phyloP scores from a whole-genome alignment of 2,113 vertebrate species.

The Xyliphius kryptos region DNA sequence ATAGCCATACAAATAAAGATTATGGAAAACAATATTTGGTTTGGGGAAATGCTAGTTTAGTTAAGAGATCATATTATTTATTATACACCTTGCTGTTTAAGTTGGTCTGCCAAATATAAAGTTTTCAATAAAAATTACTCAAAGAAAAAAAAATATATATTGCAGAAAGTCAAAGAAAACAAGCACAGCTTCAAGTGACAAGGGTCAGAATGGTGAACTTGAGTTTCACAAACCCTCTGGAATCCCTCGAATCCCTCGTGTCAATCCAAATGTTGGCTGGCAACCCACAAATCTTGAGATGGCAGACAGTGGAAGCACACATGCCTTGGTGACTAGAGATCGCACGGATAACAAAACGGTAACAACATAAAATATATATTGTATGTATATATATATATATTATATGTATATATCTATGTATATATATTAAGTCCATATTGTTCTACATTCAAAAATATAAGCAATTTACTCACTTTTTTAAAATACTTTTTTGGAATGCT shows the following conservation, averaged over 20 bases:
- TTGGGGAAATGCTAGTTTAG: no score
- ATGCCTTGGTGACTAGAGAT: slow-evolving; percentile 32
- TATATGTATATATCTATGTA: no score
- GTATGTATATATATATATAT: no score
- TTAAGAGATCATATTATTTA: no score
- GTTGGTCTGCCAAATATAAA: no score
- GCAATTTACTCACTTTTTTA: background rate
- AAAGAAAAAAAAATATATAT: background rate
- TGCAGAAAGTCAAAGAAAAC: slow-evolving; percentile 42
- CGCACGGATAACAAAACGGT: slow-evolving; percentile 32
- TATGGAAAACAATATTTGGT: no score
- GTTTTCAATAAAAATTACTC: no score
- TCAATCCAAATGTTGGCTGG: slow-evolving; percentile 42
- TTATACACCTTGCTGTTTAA: no score
- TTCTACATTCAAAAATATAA: background rate
- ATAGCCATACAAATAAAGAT: no score
- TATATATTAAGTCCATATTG: no score
- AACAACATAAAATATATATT: slow-evolving; percentile 6
- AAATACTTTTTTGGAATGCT: background rate
- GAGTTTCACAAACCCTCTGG: slow-evolving; percentile 29
- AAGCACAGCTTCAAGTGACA: background rate
- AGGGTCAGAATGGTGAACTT: background rate
- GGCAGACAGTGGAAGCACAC: slow-evolving; percentile 44
- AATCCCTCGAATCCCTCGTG: slow-evolving; percentile 58
- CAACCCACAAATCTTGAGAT: slow-evolving; percentile 45